A percentile compares a stretch with the other conserved stretches of the same genome.
phyloP scores from a whole-genome alignment of 2,888 invertebrate species.

The Volucella inanis region DNA sequence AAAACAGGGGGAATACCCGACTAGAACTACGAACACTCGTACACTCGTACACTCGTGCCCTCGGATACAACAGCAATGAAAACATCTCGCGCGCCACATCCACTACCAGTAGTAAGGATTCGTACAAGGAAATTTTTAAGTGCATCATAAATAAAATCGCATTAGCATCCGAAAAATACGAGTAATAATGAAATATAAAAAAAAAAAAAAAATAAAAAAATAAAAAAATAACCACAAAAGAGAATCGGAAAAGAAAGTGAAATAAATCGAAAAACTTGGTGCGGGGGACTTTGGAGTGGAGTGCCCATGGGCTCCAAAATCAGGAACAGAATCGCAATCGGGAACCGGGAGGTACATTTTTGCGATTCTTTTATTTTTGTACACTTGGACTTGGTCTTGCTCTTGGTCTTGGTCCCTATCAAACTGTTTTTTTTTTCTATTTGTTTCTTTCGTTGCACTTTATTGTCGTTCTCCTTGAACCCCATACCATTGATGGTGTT shows the following conservation, averaged over 20 bases:
- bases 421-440: slow-evolving; percentile 29
- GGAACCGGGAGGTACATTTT: slow-evolving; percentile 20
- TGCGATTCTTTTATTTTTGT: slow-evolving; percentile 17
- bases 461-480: slow-evolving; percentile 71
- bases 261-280: slow-evolving; percentile 53
- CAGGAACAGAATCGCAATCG: not conserved
- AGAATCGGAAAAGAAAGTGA: slow-evolving; percentile 59
- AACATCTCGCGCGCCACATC: slow-evolving; percentile 51
- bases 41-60: too few species aligned
- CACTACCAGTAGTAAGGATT: slow-evolving; percentile 64
- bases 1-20: slow-evolving; percentile 28
- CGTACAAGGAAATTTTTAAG: slow-evolving; percentile 75
- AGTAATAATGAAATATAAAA: slow-evolving; percentile 59
- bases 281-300: not conserved
- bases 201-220: slow-evolving; percentile 27
- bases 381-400: slow-evolving; percentile 42
- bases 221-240: slow-evolving; percentile 15
- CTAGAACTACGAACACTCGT: not conserved
- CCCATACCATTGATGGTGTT: slow-evolving; percentile 27
- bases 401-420: slow-evolving; percentile 14
- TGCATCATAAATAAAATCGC: slow-evolving; percentile 77
- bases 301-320: not conserved
- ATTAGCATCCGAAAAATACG: slow-evolving; percentile 75
- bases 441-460: slow-evolving; percentile 52
- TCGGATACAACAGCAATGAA: slow-evolving; percentile 47